Evolutionary conservation across 2,797 vertebrate species (phyloP).

Genomic region (Acanthiza pusilla): DNA sequence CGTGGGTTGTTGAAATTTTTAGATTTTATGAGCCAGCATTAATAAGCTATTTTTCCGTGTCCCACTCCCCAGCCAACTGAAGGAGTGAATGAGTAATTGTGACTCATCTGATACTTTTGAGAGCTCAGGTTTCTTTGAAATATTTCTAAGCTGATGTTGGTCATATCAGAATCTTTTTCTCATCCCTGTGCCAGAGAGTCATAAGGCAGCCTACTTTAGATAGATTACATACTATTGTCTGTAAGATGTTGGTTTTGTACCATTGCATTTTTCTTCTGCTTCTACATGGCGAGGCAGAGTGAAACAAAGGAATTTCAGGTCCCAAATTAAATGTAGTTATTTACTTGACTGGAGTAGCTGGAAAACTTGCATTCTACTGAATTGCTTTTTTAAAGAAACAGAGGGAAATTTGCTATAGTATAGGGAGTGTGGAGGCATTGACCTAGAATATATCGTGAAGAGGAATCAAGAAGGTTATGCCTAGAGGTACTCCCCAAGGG

Average conservation of each 20-base stretch:
- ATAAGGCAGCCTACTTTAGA: neutral
- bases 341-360: neutral
- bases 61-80: neutral
- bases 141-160: neutral
- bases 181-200: neutral
- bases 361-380: neutral
- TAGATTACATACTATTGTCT: neutral
- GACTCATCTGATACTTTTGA: slow-evolving; percentile 14
- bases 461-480: neutral
- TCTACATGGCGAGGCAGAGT: neutral
- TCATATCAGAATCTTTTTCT: neutral
- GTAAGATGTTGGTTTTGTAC: neutral
- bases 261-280: neutral
- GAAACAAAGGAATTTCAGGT: neutral
- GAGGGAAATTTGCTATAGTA: neutral
- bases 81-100: slow-evolving; percentile 9
- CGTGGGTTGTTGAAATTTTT: slow-evolving; percentile 9
- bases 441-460: neutral
- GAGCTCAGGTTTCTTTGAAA: neutral
- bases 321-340: neutral
- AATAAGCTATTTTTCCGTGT: neutral
- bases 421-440: neutral
- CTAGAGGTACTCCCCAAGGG: neutral
- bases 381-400: neutral
- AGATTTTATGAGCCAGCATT: neutral